Evolutionary conservation across 2,888 invertebrate species (phyloP).

Genomic region (Dorcus parallelipipedus): DNA sequence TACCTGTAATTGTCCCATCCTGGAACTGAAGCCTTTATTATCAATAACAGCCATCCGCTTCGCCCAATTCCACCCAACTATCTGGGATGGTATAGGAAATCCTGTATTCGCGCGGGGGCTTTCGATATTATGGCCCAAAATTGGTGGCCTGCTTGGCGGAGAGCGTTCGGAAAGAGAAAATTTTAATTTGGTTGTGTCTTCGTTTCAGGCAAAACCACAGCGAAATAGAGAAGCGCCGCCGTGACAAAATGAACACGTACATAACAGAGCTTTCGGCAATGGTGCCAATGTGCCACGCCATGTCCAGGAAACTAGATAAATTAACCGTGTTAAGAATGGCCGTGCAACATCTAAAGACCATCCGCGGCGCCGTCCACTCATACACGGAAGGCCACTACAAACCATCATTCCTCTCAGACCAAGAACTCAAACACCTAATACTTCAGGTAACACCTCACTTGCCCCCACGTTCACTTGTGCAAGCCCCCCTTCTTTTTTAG

Average conservation of each 20-base stretch:
- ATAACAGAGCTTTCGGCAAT: slow-evolving; percentile 85
- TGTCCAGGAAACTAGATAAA: slow-evolving; percentile 91
- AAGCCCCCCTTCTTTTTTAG: slow-evolving; percentile 45
- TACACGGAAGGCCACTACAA: slow-evolving; percentile 75
- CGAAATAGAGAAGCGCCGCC: slow-evolving; percentile 90
- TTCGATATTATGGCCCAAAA: too few species aligned
- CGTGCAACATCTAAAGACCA: slow-evolving; percentile 84
- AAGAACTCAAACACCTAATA: slow-evolving; percentile 82
- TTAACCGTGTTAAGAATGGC: slow-evolving; percentile 88
- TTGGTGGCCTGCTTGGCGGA: too few species aligned
- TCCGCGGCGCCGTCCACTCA: slow-evolving; percentile 68
- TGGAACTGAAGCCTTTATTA: too few species aligned
- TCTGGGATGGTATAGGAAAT: too few species aligned
- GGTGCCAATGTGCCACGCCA: slow-evolving; percentile 92
- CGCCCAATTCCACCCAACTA: too few species aligned
- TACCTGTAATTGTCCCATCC: too few species aligned
- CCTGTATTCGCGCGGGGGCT: too few species aligned
- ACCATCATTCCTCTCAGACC: slow-evolving; percentile 79
- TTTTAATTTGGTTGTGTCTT: neutral
- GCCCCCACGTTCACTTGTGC: neutral
- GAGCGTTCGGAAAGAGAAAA: too few species aligned
- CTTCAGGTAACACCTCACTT: slow-evolving; percentile 56
- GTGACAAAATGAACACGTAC: slow-evolving; percentile 96
- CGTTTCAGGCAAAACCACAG: slow-evolving; percentile 87
- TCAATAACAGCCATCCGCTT: too few species aligned